Conservation (phyloP, 2,888 invertebrate species). For the Drosophila neoperkinsi region DNA sequence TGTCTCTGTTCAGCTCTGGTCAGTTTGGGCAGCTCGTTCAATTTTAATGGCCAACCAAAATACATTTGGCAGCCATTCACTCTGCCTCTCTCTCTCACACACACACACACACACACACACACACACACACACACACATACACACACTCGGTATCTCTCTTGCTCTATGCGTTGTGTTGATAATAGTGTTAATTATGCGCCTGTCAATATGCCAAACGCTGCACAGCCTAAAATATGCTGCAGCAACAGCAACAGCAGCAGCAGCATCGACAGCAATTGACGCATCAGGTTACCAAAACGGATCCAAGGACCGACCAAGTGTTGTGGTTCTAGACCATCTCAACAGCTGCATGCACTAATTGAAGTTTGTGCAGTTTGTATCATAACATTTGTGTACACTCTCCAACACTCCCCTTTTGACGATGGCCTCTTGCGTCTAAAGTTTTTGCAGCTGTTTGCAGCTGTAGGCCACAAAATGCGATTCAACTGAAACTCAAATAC, state of each 20-base stretch:
- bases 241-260: conserved; percentile 22
- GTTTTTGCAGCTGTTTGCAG: conserved; percentile 65
- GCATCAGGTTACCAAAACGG: conserved; percentile 15
- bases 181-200: conserved; percentile 80
- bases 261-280: conserved; percentile 12
- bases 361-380: conserved; percentile 63
- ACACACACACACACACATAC: too few species aligned
- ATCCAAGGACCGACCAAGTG: conserved; percentile 6
- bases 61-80: conserved; percentile 21
- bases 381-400: conserved; percentile 62
- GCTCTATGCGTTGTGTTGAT: conserved; percentile 57
- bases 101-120: neutral
- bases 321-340: conserved; percentile 2
- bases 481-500: conserved; percentile 14
- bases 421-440: conserved; percentile 7
- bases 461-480: conserved; percentile 42
- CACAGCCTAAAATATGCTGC: conserved; percentile 70
- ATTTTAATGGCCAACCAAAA: conserved; percentile 60
- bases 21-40: conserved; percentile 45
- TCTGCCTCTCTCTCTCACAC: neutral
- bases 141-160: neutral
- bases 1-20: conserved; percentile 47
- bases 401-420: neutral
- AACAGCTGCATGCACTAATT: conserved; percentile 63
- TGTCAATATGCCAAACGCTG: conserved; percentile 75